phyloP scores from a whole-genome alignment of 2,113 vertebrate genomes.

The Rafetus swinhoei region DNA sequence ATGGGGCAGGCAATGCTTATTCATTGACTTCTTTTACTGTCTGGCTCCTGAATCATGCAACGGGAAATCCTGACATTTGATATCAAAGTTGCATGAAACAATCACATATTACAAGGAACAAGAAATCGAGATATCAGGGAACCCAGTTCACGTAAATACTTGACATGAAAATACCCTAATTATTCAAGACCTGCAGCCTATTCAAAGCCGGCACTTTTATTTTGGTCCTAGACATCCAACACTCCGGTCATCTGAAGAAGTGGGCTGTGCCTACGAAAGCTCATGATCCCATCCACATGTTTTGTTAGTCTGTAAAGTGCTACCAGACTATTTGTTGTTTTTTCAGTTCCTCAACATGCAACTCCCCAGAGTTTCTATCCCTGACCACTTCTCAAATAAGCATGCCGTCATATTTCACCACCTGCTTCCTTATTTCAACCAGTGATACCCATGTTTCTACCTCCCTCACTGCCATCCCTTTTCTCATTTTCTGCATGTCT shows the following conservation, averaged over 20 bases:
- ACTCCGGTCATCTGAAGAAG: no score
- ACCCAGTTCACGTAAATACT: background rate
- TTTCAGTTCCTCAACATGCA: rapidly evolving
- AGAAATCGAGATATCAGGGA: rapidly evolving
- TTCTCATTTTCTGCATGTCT: background rate
- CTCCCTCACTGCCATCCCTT: background rate
- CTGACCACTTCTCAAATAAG: background rate
- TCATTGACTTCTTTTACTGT: background rate
- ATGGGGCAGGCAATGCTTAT: background rate
- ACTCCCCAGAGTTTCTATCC: background rate
- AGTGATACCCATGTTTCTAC: rapidly evolving
- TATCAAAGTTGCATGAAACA: background rate
- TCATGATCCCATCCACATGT: no score
- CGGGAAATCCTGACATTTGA: rapidly evolving
- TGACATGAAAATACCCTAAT: background rate
- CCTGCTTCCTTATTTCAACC: background rate
- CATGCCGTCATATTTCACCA: rapidly evolving
- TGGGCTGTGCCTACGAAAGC: no score
- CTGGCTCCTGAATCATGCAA: background rate
- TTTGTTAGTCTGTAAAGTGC: no score
- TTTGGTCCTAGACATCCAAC: no score
- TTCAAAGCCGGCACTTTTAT: rapidly evolving
- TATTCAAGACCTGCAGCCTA: background rate
- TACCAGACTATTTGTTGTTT: no score
- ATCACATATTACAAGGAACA: background rate